Evolutionary conservation across 1,140 invertebrate genomes (phyloP).

Genomic region (Drosophila bocki): DNA sequence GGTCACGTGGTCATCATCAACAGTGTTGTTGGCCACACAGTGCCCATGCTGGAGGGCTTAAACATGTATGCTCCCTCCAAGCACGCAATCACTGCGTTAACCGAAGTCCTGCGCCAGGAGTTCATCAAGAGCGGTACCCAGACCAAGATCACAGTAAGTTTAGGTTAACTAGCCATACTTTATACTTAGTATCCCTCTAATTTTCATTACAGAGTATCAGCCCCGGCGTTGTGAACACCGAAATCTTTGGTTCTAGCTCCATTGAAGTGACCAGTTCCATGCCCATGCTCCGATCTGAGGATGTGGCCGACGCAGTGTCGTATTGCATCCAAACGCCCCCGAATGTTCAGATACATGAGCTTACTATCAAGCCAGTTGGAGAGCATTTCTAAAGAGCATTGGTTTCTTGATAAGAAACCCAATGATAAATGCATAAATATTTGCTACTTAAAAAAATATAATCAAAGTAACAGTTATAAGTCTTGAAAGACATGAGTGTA

Average conservation of each 20-base stretch:
- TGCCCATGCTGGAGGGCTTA: slow-evolving; percentile 68
- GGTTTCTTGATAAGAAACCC: not conserved
- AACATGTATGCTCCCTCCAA: slow-evolving; percentile 88
- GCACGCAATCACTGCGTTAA: slow-evolving; percentile 87
- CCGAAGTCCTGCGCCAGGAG: slow-evolving; percentile 88
- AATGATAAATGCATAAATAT: not conserved
- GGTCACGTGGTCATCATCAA: slow-evolving; percentile 86
- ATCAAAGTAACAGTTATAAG: not conserved
- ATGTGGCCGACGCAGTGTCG: slow-evolving; percentile 87
- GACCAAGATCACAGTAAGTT: slow-evolving; percentile 71
- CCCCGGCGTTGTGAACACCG: slow-evolving; percentile 87
- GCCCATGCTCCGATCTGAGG: slow-evolving; percentile 82
- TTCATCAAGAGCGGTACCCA: slow-evolving; percentile 84
- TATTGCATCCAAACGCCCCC: slow-evolving; percentile 87
- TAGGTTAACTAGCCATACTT: accelerated
- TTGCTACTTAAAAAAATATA: not conserved
- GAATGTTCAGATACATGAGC: slow-evolving; percentile 85
- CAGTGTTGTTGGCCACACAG: slow-evolving; percentile 86
- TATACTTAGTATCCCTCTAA: no score
- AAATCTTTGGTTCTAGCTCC: slow-evolving; percentile 59
- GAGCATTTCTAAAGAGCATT: slow-evolving; percentile 50
- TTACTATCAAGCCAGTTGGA: slow-evolving; percentile 66
- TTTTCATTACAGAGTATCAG: slow-evolving; percentile 86
- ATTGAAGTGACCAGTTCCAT: slow-evolving; percentile 14
- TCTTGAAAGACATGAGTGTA: no score